These are phyloP conservation scores for Drosophila tani DNA, from an alignment of 1,140 invertebrate genomes.

Conservation along the genomic window DNA sequence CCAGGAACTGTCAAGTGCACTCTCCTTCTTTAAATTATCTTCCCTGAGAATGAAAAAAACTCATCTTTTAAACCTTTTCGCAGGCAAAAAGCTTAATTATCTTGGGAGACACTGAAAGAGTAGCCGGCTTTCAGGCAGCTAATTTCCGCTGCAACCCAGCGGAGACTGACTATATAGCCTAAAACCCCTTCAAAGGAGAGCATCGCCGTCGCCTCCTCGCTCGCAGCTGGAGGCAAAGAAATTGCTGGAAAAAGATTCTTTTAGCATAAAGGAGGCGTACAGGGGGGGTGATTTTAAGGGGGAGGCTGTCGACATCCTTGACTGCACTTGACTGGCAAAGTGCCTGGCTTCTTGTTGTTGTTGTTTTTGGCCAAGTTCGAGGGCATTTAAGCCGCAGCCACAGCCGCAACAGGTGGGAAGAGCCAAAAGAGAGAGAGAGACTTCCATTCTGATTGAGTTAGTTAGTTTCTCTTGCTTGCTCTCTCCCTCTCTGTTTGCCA, in stretches of 20 bases:
- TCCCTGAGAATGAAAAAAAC: not conserved
- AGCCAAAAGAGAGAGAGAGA: slow-evolving; percentile 11
- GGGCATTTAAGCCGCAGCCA: slow-evolving; percentile 54
- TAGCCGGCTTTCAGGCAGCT: slow-evolving; percentile 39
- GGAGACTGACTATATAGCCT: slow-evolving; percentile 19
- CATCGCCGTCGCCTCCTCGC: not conserved
- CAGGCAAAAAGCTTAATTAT: slow-evolving; percentile 63
- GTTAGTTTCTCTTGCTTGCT: slow-evolving; percentile 45
- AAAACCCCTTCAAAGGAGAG: slow-evolving; percentile 13
- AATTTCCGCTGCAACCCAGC: slow-evolving; percentile 40
- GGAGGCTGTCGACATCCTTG: slow-evolving; percentile 56
- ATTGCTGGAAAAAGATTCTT: slow-evolving; percentile 34
- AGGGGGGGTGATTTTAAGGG: not conserved
- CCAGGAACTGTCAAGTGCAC: slow-evolving; percentile 69
- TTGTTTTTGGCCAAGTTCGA: slow-evolving; percentile 16
- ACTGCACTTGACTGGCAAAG: slow-evolving; percentile 71
- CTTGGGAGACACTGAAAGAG: slow-evolving; percentile 14
- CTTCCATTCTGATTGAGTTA: slow-evolving; percentile 71
- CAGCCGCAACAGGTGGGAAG: slow-evolving; percentile 64
- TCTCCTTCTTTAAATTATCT: not conserved
- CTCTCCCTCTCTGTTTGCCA: slow-evolving; percentile 39
- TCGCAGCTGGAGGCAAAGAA: slow-evolving; percentile 26
- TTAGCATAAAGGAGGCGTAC: slow-evolving; percentile 13
- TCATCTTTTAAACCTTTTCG: slow-evolving; percentile 50
- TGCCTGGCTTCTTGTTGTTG: slow-evolving; percentile 43